phyloP scores from a whole-genome alignment of 2,888 invertebrate species.

The Drosophila mettleri region DNA sequence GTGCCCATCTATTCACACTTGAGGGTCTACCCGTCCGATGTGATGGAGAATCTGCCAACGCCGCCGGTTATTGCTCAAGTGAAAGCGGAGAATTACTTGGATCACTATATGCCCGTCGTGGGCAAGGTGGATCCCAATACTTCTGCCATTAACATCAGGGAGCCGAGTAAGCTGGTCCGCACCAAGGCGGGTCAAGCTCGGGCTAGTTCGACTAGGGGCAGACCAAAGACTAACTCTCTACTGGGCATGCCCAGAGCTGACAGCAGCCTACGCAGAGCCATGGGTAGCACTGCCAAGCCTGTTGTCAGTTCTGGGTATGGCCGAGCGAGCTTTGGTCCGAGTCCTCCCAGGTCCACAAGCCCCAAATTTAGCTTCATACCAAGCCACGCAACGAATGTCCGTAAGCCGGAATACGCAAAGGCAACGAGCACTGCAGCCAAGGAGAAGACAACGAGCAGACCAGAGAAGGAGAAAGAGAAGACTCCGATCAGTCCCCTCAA shows the following conservation, averaged over 20 bases:
- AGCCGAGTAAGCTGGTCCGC: constrained; percentile 24
- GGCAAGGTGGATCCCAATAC: constrained; percentile 44
- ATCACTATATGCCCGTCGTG: constrained; percentile 65
- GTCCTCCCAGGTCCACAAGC: neutral
- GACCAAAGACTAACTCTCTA: constrained; percentile 11
- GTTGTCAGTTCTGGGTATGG: constrained; percentile 4
- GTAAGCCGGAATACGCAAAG: neutral
- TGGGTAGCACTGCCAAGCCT: neutral
- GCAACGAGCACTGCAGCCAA: neutral
- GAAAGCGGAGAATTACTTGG: constrained; percentile 74
- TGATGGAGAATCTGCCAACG: constrained; percentile 87
- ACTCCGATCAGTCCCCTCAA: neutral
- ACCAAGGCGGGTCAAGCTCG: constrained; percentile 7
- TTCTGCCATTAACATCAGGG: constrained; percentile 52
- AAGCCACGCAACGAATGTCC: neutral
- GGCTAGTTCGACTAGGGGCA: constrained; percentile 2
- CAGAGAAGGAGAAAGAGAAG: neutral
- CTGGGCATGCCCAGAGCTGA: constrained; percentile 2
- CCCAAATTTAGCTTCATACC: neutral
- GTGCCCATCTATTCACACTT: constrained; percentile 90
- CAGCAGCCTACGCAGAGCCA: neutral
- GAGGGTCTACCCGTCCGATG: constrained; percentile 87
- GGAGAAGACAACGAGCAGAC: too few species aligned
- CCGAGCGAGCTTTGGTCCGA: neutral
- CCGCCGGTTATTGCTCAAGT: constrained; percentile 86